These are phyloP conservation scores for Malurus alboscapulatus DNA, from an alignment of 2,113 vertebrate species.

Conservation along the genomic window DNA sequence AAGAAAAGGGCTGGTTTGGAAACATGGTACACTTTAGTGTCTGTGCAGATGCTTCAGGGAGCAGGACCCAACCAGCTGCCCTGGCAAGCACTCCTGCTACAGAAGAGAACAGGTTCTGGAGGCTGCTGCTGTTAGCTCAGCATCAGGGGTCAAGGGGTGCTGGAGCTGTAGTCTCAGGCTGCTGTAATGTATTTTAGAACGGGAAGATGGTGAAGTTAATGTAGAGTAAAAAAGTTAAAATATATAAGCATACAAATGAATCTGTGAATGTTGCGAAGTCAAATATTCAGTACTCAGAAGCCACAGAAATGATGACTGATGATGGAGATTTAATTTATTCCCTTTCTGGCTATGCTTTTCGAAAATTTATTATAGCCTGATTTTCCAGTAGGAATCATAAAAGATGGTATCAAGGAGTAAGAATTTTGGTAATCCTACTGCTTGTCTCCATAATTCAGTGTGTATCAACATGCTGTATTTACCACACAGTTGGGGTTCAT, in stretches of 20 bases:
- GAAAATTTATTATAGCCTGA: background rate
- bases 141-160: background rate
- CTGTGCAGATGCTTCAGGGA: background rate
- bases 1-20: background rate
- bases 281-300: background rate
- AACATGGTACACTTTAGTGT: background rate
- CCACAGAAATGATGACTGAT: background rate
- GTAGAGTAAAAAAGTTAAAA: background rate
- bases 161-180: background rate
- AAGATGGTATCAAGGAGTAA: background rate
- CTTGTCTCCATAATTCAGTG: background rate
- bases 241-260: background rate
- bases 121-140: background rate
- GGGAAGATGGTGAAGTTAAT: background rate
- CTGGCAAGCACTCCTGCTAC: background rate
- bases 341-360: background rate
- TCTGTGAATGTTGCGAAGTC: background rate
- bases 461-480: background rate
- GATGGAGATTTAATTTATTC: background rate
- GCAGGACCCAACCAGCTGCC: background rate
- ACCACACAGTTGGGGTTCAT: background rate
- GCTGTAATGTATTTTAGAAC: background rate
- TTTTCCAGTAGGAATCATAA: background rate
- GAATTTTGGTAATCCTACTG: background rate
- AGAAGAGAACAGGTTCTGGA: background rate